A percentile compares a stretch with the other conserved stretches of the same genome.
These are phyloP conservation scores for Emydoidea blandingii DNA, from an alignment of 2,797 vertebrate genomes.

Conservation along the genomic window DNA sequence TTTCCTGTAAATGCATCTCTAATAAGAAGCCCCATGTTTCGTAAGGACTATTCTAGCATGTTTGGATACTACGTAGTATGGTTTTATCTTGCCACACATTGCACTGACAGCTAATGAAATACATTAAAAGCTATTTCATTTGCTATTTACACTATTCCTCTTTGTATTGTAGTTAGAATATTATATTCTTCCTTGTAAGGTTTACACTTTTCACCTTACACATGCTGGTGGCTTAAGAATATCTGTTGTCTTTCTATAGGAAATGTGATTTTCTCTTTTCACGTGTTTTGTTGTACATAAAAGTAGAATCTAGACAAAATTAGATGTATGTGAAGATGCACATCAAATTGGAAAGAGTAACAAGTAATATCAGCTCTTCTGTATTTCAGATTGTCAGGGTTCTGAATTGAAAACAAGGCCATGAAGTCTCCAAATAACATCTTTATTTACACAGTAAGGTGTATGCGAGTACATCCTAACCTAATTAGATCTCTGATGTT, in stretches of 20 bases:
- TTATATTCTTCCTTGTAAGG: constrained; percentile 65
- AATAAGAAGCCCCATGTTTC: not conserved
- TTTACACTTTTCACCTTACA: constrained; percentile 70
- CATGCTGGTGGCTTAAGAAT: constrained; percentile 76
- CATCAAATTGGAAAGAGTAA: constrained; percentile 67
- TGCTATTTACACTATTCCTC: constrained; percentile 60
- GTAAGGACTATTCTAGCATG: accelerated
- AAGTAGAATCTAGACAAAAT: constrained; percentile 62
- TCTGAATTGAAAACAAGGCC: constrained; percentile 51
- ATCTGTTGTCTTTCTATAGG: constrained; percentile 76
- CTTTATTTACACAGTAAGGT: constrained; percentile 50
- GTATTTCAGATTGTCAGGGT: constrained; percentile 56
- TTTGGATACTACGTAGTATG: not conserved
- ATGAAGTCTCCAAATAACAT: constrained; percentile 56
- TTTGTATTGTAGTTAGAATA: constrained; percentile 31
- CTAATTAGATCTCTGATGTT: constrained; percentile 58
- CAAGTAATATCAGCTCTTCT: constrained; percentile 57
- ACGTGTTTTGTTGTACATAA: constrained; percentile 72
- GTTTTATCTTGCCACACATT: constrained; percentile 31
- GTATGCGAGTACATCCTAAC: constrained; percentile 45
- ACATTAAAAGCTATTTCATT: constrained; percentile 49
- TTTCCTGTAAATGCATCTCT: not conserved
- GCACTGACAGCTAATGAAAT: constrained; percentile 47
- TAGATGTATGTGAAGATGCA: constrained; percentile 55
- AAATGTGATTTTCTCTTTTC: constrained; percentile 65